Evolutionary conservation across 1,140 invertebrate species (phyloP).

Genomic region (Drosophila athabasca): DNA sequence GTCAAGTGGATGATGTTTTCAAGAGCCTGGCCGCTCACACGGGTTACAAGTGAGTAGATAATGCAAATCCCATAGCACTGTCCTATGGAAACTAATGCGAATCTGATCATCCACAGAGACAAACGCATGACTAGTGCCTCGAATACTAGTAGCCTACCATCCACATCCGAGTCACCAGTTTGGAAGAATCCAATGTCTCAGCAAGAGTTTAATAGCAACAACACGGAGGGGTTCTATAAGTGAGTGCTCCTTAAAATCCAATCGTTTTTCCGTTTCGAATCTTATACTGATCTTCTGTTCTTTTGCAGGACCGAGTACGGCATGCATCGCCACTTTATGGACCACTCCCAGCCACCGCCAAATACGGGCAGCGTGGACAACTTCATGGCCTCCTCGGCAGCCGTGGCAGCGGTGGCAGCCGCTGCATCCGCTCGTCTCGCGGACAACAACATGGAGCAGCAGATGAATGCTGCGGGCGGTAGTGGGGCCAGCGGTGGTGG

Average conservation of each 20-base stretch:
- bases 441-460: constrained; percentile 76
- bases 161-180: constrained; percentile 82
- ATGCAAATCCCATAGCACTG: background rate
- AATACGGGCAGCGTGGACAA: constrained; percentile 77
- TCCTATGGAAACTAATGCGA: background rate
- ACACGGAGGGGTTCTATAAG: constrained; percentile 83
- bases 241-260: constrained; percentile 11
- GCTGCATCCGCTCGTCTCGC: constrained; percentile 73
- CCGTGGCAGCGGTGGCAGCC: constrained; percentile 77
- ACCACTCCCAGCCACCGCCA: constrained; percentile 79
- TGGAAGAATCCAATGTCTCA: constrained; percentile 84
- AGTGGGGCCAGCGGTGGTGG: constrained; percentile 63
- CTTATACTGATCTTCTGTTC: background rate
- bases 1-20: constrained; percentile 83
- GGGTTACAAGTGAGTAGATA: constrained; percentile 70
- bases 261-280: background rate
- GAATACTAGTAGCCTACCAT: constrained; percentile 80
- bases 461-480: constrained; percentile 68
- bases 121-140: constrained; percentile 82
- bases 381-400: constrained; percentile 79
- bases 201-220: constrained; percentile 83
- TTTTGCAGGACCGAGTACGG: constrained; percentile 78
- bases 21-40: constrained; percentile 80
- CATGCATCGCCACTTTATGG: constrained; percentile 83
- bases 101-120: constrained; percentile 54